A percentile compares a stretch with the other conserved stretches of the same genome.
phyloP scores from a whole-genome alignment of 2,797 vertebrate species.

The Brachyrhaphis roseni region DNA sequence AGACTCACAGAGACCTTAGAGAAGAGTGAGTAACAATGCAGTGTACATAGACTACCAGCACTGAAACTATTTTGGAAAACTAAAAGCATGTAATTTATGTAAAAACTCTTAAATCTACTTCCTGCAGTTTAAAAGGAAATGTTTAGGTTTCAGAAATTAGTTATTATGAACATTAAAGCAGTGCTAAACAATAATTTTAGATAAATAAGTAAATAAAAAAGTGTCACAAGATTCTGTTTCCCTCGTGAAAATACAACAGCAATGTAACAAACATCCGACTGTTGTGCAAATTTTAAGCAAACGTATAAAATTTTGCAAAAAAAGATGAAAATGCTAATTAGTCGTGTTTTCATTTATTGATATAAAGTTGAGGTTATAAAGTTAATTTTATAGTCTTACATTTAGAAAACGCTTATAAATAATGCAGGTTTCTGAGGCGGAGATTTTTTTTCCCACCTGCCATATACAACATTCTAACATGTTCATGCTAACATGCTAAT shows the following conservation, averaged over 20 bases:
- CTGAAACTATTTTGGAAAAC: background rate
- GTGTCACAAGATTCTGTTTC: background rate
- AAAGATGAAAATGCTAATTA: too few species aligned
- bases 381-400: background rate
- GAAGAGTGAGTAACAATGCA: background rate
- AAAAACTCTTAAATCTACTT: background rate
- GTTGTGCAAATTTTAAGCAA: too few species aligned
- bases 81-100: background rate
- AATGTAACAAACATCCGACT: background rate
- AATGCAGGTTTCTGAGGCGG: background rate
- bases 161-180: background rate
- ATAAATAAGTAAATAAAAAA: background rate
- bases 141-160: background rate
- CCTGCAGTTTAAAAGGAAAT: background rate
- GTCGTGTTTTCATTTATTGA: background rate
- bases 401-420: background rate
- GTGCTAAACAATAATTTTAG: background rate
- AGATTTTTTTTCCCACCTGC: background rate
- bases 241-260: background rate
- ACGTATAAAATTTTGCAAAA: too few species aligned
- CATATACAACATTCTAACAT: background rate
- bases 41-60: background rate
- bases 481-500: background rate
- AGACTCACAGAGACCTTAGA: background rate
- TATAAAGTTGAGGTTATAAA: background rate